Evolutionary conservation across 2,888 invertebrate species (phyloP), one percentile per base, ranked within the genome.

Genomic region (Agonopterix subpropinquella): DNA sequence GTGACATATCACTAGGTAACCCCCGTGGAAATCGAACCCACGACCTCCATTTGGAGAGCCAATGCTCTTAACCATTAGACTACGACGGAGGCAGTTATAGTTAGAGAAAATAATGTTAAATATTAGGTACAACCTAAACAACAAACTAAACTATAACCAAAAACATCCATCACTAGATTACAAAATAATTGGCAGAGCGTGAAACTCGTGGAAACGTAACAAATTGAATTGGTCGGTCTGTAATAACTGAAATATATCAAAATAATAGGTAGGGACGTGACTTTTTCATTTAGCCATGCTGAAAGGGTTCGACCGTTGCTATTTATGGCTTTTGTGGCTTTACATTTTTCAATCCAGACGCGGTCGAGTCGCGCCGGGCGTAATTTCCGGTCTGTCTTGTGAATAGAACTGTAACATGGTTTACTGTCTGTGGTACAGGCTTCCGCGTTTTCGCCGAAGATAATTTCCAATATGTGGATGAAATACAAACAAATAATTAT

Each of bases 351-450:
- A 56, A 60, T 59, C 57, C 55, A 54, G 51, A 42, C 36, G 28
- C 18, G 49, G 53, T 47, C 47, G 47, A 37, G 28, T 47, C 44
- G 41, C 49, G 41, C 49, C 54, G 47, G 47, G 53, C 57, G 55
- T 58, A 59, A 63, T 63, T 61, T 63, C 62, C 63, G 60, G 54
- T 15, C 52, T 53, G 56, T 58, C 55, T 51, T 49, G 49, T 45
- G 51, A 52, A 50, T 51, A 50, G 48, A 50, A 11, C 11, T 13
- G 42, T 42, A 11, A 11, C 11, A 41, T 48, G 45, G 47, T 8
- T 28, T 56, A 70, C 97, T 44, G 97, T 97, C 97, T 97, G 97
- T 10, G 97, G 89, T 39, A 97, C 95, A 74, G 97, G 97, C 80
- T 97, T 96, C 55, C 28, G 28, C 28, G 28, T 28, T 28, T 28